These are phyloP conservation scores for Caenorhabditis sinica DNA, from an alignment of 2,888 invertebrate species.

Conservation along the genomic window DNA sequence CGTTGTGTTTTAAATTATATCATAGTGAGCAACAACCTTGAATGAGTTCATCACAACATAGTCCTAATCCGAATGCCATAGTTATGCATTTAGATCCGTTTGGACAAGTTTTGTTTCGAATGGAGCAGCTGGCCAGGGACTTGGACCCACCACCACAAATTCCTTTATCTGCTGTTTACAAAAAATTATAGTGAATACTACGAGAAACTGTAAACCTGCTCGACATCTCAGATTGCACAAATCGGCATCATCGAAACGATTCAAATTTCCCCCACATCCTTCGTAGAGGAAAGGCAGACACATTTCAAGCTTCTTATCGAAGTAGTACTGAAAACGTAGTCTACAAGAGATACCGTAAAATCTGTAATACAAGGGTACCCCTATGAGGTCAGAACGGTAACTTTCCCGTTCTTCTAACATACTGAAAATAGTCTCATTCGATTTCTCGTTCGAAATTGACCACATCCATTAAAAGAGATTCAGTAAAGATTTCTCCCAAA, in stretches of 20 bases:
- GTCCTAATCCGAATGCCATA: conserved; percentile 65
- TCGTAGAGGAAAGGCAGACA: conserved; percentile 64
- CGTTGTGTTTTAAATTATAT: background rate
- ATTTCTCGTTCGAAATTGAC: too few species aligned
- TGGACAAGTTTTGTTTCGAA: conserved; percentile 54
- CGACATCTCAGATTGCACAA: conserved; percentile 57
- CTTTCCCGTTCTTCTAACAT: too few species aligned
- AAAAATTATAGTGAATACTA: background rate
- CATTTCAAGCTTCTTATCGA: conserved; percentile 59
- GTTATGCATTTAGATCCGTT: conserved; percentile 53
- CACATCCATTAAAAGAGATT: too few species aligned
- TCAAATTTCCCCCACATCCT: conserved; percentile 61
- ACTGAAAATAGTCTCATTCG: too few species aligned
- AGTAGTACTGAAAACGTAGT: conserved; percentile 43
- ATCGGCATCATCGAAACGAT: conserved; percentile 53
- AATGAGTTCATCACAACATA: conserved; percentile 51
- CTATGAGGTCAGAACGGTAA: too few species aligned
- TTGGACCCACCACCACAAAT: conserved; percentile 60
- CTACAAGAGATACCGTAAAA: too few species aligned
- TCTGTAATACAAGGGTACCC: too few species aligned
- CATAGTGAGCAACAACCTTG: conserved; percentile 21
- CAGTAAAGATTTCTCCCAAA: too few species aligned
- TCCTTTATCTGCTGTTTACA: conserved; percentile 63
- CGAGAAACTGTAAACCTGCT: conserved; percentile 46
- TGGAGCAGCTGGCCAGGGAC: conserved; percentile 49